Evolutionary conservation across 1,140 invertebrate species (phyloP), one percentile per base, ranked within the genome.

Genomic region (Panagrolaimus sp.): DNA sequence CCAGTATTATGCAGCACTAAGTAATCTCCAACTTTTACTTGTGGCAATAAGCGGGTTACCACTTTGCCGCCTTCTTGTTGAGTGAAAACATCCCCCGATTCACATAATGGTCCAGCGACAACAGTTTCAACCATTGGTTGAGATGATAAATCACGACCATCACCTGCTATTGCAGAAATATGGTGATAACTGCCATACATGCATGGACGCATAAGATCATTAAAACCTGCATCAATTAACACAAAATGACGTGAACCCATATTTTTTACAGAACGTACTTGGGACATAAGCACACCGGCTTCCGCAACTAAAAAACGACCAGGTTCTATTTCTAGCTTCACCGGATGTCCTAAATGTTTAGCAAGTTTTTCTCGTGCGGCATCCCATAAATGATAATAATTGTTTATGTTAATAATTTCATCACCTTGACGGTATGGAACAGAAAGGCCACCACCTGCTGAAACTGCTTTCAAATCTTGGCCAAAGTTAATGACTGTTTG

Each of bases 381-480:
- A 13, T 14, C 5, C 27, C n/a, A 65, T 31, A n/a, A 45, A 5
- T 14, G 4, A 31, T 13, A 13, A 31, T 46, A 65, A 25, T 42
- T 2, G 23, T 16, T 27, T 4, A 48, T 20, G 11, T 20, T 5
- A 7, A 27, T 13, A 16, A 1, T 13, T 14, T 42, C 63, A 4
- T 44, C n/a, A 1, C 64, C 31, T 13, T 20, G 4, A 4, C 42
- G 38, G 67, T 68, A 68, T 8, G 16, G 31, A 13, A 68, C 66
- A 20, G 67, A 67, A 1, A 68, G 16, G 62, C 67, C 67, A 27
- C 67, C 67, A 27, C 67, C 67, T 8, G 67, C 67, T 4, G 70
- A 67, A 14, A 68, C 9, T 9, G 13, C 67, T 14, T 43, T 11
- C 11, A 68, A 3, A 3, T n/a, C 9, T 9, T 23, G n/a, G 9